A percentile compares a stretch with the other conserved stretches of the same genome.
phyloP scores from a whole-genome alignment of 2,797 vertebrate genomes.

The Chromis chromis region DNA sequence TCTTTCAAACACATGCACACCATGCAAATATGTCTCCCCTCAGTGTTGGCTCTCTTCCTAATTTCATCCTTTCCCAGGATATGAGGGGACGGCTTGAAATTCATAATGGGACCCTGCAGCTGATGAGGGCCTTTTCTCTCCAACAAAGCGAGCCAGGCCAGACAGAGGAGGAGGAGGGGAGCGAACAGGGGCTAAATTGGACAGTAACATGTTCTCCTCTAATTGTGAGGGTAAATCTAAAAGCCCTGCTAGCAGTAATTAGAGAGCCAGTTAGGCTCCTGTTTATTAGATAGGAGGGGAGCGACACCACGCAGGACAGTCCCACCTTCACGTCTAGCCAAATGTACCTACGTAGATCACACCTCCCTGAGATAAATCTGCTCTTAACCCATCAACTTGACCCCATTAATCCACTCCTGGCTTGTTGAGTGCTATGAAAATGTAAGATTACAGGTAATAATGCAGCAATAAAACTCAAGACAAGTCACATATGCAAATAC shows the following conservation, averaged over 20 bases:
- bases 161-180: slow-evolving; percentile 38
- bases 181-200: slow-evolving; percentile 65
- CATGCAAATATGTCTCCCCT: slow-evolving; percentile 58
- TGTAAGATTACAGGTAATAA: slow-evolving; percentile 8
- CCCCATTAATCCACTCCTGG: slow-evolving; percentile 2
- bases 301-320: slow-evolving; percentile 50
- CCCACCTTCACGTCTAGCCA: slow-evolving; percentile 38
- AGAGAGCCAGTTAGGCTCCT: slow-evolving; percentile 60
- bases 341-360: slow-evolving; percentile 55
- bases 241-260: slow-evolving; percentile 76
- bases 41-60: slow-evolving; percentile 70
- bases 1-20: slow-evolving; percentile 45
- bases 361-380: slow-evolving; percentile 38
- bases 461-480: not conserved
- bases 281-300: slow-evolving; percentile 70
- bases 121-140: slow-evolving; percentile 86
- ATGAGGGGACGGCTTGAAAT: slow-evolving; percentile 90
- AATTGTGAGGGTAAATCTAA: slow-evolving; percentile 80
- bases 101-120: slow-evolving; percentile 86
- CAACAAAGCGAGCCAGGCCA: slow-evolving; percentile 44
- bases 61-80: slow-evolving; percentile 86
- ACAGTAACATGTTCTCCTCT: slow-evolving; percentile 75
- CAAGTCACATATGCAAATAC: slow-evolving; percentile 5
- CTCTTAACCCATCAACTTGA: slow-evolving; percentile 14
- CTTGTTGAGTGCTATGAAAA: slow-evolving; percentile 10